These are phyloP conservation scores for Harpalus rufipes DNA, from an alignment of 2,888 invertebrate genomes.

Conservation along the genomic window DNA sequence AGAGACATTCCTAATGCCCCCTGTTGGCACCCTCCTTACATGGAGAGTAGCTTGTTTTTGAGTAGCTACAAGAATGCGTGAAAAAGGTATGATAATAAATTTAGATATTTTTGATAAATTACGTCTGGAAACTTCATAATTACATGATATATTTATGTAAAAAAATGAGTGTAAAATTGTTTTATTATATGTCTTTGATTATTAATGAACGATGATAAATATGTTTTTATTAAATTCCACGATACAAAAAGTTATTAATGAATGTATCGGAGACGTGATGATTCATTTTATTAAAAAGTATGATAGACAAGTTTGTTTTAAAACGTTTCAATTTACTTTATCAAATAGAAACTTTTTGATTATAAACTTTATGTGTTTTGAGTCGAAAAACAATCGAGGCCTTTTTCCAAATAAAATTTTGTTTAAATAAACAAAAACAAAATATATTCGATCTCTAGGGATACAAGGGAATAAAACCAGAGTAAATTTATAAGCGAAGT, in stretches of 20 bases:
- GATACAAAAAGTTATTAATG: conserved; percentile 11
- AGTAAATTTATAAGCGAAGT: neutral
- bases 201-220: conserved; percentile 27
- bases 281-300: neutral
- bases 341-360: neutral
- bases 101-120: neutral
- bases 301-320: neutral
- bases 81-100: neutral
- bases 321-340: neutral
- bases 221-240: neutral
- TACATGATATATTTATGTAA: neutral
- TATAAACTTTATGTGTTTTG: neutral
- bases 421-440: neutral
- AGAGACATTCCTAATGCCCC: too few relatives aligned
- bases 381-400: neutral
- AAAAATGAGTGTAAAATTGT: conserved; percentile 2
- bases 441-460: neutral
- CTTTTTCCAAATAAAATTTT: conserved; percentile 8
- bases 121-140: neutral
- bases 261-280: neutral
- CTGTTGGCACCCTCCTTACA: too few relatives aligned
- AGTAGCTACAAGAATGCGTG: neutral
- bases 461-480: neutral
- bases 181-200: conserved; percentile 16
- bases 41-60: too few relatives aligned